A percentile compares a stretch with the other conserved stretches of the same genome.
These are phyloP conservation scores for Pollenia labialis DNA, from an alignment of 2,888 invertebrate species.

Conservation along the genomic window DNA sequence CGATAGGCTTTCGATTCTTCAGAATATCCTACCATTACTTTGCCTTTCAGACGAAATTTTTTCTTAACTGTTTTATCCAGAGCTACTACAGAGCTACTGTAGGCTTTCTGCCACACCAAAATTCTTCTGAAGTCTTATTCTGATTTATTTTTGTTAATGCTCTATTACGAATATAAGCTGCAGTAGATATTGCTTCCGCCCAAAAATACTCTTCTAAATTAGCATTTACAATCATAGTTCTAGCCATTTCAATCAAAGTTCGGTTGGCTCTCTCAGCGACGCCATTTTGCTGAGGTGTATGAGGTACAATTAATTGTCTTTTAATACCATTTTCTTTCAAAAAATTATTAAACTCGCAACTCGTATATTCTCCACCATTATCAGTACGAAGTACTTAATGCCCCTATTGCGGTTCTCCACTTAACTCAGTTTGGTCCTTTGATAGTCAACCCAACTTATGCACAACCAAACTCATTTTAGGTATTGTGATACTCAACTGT, in stretches of 20 bases:
- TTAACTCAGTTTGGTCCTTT: too few relatives aligned
- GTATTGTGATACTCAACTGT: too few relatives aligned
- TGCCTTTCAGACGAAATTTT: constrained; percentile 67
- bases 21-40: constrained; percentile 38
- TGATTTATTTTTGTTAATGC: constrained; percentile 52
- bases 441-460: too few relatives aligned
- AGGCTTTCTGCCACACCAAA: constrained; percentile 60
- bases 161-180: constrained; percentile 64
- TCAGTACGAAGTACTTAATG: too few relatives aligned
- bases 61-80: constrained; percentile 35
- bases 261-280: background rate
- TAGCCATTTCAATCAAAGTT: constrained; percentile 8
- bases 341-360: too few relatives aligned
- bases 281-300: constrained; percentile 6
- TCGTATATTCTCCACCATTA: too few relatives aligned
- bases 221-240: constrained; percentile 1
- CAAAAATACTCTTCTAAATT: constrained; percentile 11
- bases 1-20: constrained; percentile 6
- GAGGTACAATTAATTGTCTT: background rate
- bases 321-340: constrained; percentile 4
- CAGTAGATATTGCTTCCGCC: constrained; percentile 66
- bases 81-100: constrained; percentile 55
- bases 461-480: too few relatives aligned
- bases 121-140: constrained; percentile 63
- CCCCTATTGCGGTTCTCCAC: too few relatives aligned